Conservation (phyloP, 2,113 vertebrate genomes). For the Myiopsitta monachus region DNA sequence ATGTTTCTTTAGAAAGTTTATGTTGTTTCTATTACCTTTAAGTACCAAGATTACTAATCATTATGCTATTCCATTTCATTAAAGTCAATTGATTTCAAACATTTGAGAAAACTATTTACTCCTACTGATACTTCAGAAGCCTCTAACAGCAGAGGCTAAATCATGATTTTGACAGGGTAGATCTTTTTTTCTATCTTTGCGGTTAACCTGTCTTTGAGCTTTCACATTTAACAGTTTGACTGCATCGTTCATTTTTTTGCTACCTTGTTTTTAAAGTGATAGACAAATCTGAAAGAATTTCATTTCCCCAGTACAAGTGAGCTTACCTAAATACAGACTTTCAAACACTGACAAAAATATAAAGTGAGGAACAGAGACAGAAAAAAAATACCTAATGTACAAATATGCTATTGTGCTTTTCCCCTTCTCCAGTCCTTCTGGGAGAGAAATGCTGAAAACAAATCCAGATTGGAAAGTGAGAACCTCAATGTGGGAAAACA, state of each 20-base stretch:
- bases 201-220: background rate
- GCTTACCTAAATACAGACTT: background rate
- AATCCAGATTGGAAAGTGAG: background rate
- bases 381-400: background rate
- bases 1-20: slow-evolving; percentile 37
- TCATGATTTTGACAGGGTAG: slow-evolving; percentile 2
- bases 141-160: slow-evolving; percentile 10
- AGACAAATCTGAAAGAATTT: background rate
- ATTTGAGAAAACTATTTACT: slow-evolving; percentile 44
- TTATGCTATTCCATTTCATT: slow-evolving; percentile 61
- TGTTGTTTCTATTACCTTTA: slow-evolving; percentile 29
- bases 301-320: background rate
- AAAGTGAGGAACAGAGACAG: background rate
- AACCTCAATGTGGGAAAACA: background rate
- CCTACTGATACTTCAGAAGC: background rate
- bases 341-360: background rate
- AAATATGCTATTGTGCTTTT: background rate
- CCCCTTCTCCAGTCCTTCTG: background rate
- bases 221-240: slow-evolving; percentile 35
- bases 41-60: slow-evolving; percentile 39
- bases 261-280: background rate
- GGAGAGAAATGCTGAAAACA: background rate
- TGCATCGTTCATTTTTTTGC: background rate
- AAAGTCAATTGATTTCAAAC: slow-evolving; percentile 54
- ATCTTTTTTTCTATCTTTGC: slow-evolving; percentile 4